Base-by-base conservation (phyloP, 2,797 vertebrate species). In the Artibeus jamaicensis region DNA sequence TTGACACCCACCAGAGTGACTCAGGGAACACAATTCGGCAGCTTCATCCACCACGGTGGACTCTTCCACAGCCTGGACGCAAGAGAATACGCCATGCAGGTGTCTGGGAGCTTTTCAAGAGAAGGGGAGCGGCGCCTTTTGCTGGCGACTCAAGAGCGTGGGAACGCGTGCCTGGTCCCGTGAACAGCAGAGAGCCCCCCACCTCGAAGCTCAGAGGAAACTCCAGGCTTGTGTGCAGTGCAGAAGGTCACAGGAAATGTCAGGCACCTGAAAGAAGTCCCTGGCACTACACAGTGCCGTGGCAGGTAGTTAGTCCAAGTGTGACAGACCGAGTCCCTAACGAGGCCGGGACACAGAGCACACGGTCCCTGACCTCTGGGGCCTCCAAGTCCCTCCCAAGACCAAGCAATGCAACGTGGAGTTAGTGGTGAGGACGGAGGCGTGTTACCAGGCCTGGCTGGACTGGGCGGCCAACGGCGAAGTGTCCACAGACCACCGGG, bases 271-370 rank as follows among this genome's bases (percentile, higher is more conserved):
- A 73, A 78, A 46, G 67, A 24, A 65, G 24, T 29, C 14, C 9
- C 9, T 5, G 42, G 46, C 11, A 32, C 3, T 21, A 11, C 2
- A 3, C 14, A 7, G 1, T 11, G 18, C 18, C 32, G 10, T 9
- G 32, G 26, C 42, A 26, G 11, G 55, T 10, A 10, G 29, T 3
- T 5, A 57, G 26, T 46, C n/a, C 82, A 39, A 15, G 62, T 53
- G 21, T 16, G 39, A 39, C 9, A 24, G 19, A n/a, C 78, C n/a
- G 34, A 57, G 39, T 32, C 29, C 62, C 76, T n/a, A 7, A 9
- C n/a, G 37, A 77, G 89, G 26, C 39, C 42, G 19, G 9, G 22
- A 57, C 10, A 11, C 24, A 26, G 24, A 26, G 22, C 55, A 57
- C 16, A 1, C 1, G 11, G 29, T 44, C 37, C 50, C n/a, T 48